A percentile compares a stretch with the other conserved stretches of the same genome.
Evolutionary conservation across 2,797 vertebrate species (phyloP).

Genomic region (Anisognathus igniventris): DNA sequence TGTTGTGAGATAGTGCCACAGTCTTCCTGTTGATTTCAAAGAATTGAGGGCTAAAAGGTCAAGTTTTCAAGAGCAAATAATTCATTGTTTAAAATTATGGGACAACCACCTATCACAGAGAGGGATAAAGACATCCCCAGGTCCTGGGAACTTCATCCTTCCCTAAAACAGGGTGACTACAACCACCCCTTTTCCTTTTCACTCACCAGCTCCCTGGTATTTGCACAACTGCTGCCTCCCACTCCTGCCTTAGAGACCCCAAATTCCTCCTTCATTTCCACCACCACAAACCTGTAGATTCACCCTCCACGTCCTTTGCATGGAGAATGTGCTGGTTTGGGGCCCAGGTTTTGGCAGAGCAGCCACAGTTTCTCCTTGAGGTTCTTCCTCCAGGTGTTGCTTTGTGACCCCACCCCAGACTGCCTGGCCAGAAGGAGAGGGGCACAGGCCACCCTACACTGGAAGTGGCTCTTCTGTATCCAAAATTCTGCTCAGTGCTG

Average conservation of each 20-base stretch:
- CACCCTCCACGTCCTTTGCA: not conserved
- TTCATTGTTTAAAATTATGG: not conserved
- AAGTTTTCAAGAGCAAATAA: not conserved
- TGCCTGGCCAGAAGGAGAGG: not conserved
- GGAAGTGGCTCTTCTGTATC: not conserved
- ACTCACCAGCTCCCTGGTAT: not conserved
- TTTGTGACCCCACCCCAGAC: not conserved
- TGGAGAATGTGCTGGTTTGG: not conserved
- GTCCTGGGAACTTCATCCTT: not conserved
- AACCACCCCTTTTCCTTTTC: not conserved
- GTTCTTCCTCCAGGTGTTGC: not conserved
- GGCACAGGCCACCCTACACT: not conserved
- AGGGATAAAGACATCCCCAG: not conserved
- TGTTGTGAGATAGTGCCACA: not conserved
- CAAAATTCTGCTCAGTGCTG: not conserved
- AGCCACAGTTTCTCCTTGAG: not conserved
- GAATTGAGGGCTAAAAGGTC: not conserved
- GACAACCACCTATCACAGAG: accelerated
- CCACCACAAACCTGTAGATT: not conserved
- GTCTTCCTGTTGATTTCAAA: not conserved
- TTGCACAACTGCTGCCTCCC: not conserved
- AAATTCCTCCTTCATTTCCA: not conserved
- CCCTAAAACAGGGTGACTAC: not conserved
- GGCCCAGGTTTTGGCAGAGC: not conserved
- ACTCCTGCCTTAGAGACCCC: not conserved